These are phyloP conservation scores for Glaucidium brasilianum DNA, from an alignment of 2,113 vertebrate species.

Conservation along the genomic window DNA sequence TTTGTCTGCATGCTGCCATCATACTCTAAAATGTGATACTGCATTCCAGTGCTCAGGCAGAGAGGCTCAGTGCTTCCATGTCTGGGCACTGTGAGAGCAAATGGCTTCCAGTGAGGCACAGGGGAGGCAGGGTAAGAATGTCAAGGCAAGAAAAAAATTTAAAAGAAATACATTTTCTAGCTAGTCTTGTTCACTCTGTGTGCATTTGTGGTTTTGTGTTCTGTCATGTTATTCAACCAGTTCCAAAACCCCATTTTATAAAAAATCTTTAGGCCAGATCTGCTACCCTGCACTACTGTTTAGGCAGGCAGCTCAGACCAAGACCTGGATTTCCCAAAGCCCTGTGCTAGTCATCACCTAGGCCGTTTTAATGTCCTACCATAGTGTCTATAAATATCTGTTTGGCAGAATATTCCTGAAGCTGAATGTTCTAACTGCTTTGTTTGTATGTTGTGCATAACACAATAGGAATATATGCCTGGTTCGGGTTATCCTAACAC, in stretches of 20 bases:
- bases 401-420: background rate
- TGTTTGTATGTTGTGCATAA: background rate
- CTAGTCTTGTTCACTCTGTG: background rate
- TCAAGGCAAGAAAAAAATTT: background rate
- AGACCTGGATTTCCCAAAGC: background rate
- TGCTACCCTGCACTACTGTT: background rate
- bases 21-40: background rate
- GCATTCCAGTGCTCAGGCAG: background rate
- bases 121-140: background rate
- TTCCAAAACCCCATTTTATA: background rate
- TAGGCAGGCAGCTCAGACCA: background rate
- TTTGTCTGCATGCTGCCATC: background rate
- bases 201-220: background rate
- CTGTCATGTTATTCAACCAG: background rate
- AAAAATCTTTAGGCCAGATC: background rate
- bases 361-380: background rate
- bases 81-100: background rate
- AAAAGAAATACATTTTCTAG: background rate
- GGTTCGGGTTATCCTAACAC: fast-evolving
- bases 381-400: background rate
- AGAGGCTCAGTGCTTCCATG: background rate
- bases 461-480: background rate
- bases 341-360: background rate
- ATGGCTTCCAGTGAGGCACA: background rate
- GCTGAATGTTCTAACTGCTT: background rate